Conservation (phyloP, 2,113 vertebrate species). For the Ictalurus furcatus region DNA sequence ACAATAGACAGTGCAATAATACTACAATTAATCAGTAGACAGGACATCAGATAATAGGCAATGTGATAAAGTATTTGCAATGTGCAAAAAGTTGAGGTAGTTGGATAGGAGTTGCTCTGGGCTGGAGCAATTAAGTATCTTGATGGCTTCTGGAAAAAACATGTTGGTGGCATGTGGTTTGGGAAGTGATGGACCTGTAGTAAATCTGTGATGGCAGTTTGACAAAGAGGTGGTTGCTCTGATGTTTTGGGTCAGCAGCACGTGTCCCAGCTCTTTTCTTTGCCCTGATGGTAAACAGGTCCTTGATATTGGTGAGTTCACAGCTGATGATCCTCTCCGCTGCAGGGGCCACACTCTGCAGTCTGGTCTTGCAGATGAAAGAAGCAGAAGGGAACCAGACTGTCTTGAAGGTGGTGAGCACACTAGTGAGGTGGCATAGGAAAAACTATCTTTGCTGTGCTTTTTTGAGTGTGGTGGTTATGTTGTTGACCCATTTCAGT, state of each 20-base stretch:
- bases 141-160: not conserved
- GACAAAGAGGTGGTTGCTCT: not conserved
- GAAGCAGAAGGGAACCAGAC: not conserved
- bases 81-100: too few relatives aligned
- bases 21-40: too few relatives aligned
- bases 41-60: too few relatives aligned
- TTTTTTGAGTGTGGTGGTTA: not conserved
- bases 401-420: not conserved
- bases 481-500: not conserved
- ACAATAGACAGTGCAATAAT: not conserved
- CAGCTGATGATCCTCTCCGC: not conserved
- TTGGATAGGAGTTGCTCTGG: too few relatives aligned
- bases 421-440: not conserved
- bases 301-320: not conserved
- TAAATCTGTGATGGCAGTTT: not conserved
- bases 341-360: not conserved
- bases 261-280: not conserved
- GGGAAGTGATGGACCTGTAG: not conserved
- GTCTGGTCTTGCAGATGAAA: not conserved
- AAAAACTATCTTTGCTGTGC: not conserved
- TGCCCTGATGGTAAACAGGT: not conserved
- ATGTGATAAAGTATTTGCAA: too few relatives aligned
- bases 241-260: not conserved
- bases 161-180: too few relatives aligned
- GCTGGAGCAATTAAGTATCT: not conserved